Base-by-base conservation (phyloP, 1,140 invertebrate species). In the Pseudoatta argentina region DNA sequence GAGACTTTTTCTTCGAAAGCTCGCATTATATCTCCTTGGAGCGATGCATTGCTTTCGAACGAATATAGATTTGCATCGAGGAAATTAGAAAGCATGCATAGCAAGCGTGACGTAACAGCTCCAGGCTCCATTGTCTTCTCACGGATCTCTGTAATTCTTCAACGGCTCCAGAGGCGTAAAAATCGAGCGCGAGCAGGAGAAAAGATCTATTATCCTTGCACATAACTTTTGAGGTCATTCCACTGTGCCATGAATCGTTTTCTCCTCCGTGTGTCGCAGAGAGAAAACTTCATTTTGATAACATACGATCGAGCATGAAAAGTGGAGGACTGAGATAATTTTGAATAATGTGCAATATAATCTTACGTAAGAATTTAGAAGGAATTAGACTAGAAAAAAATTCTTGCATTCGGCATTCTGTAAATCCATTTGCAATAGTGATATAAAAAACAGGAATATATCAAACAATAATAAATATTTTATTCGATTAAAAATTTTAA, bases 31-130 rank as follows among this genome's bases (percentile, higher is more conserved):
- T 18, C n/a, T 55, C 30, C 8, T 14, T 14, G 27, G 18, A 67
- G 63, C 27, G 7, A 21, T 14, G 67, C 39, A 24, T 73, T 71
- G 77, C 66, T 24, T 61, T 2, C 12, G 30, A 55, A n/a, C 53
- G 51, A 51, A 79, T 55, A 27, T 12, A 4, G 67, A 73, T 83
- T 61, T 73, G 57, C 55, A 73, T 61, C 30, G 55, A 48, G 67
- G 55, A 51, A 73, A 83, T 73, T 83, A 61, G 79, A 83, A 83
- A 83, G 69, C 69, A 59, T 24, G 79, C 67, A 34, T 73, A 73
- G 21, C 24, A 21, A 21, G 3, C 21, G 69, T 83, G 79, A 83
- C 73, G 51, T 83, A 83, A 83, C 69, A 39, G 39, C 69, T 51
- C 14, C 48, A 4, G 57, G 8, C 30, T n/a, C 78, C 48, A 55